phyloP scores from a whole-genome alignment of 2,113 vertebrate genomes.

The Oceanites oceanicus region DNA sequence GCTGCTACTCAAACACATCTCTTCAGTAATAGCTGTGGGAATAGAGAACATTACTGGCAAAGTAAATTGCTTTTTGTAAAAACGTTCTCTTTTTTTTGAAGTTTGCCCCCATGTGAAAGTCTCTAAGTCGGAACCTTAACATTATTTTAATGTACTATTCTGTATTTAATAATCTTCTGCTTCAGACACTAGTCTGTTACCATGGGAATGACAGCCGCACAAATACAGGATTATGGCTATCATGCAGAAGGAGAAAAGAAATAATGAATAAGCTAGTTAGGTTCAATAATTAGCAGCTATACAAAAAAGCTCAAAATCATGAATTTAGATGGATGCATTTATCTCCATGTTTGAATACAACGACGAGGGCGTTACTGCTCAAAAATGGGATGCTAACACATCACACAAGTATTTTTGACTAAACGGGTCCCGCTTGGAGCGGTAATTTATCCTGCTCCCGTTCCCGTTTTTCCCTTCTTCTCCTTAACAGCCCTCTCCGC shows the following conservation, averaged over 20 bases:
- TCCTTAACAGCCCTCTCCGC: not conserved
- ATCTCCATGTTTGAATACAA: constrained; percentile 64
- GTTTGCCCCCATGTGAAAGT: constrained; percentile 69
- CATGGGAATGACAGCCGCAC: constrained; percentile 76
- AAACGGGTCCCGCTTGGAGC: not conserved
- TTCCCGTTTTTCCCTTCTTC: not conserved
- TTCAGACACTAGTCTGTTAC: constrained; percentile 77
- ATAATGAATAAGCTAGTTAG: constrained; percentile 73
- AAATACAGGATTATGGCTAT: constrained; percentile 72
- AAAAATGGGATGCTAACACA: constrained; percentile 26
- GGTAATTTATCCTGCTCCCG: not conserved
- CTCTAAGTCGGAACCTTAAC: constrained; percentile 71
- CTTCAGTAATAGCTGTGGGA: constrained; percentile 62
- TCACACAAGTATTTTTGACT: not conserved
- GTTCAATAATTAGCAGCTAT: constrained; percentile 73
- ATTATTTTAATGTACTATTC: constrained; percentile 76
- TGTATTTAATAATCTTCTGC: constrained; percentile 75
- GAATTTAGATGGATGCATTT: constrained; percentile 69
- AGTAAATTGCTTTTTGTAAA: constrained; percentile 67
- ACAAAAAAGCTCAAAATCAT: constrained; percentile 33
- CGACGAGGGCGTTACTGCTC: constrained; percentile 25
- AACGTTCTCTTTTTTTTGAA: constrained; percentile 55
- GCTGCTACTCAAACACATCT: constrained; percentile 65
- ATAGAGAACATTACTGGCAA: constrained; percentile 53
- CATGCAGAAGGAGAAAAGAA: constrained; percentile 67